phyloP scores from a whole-genome alignment of 2,113 vertebrate genomes.

The Dissostichus mawsoni region DNA sequence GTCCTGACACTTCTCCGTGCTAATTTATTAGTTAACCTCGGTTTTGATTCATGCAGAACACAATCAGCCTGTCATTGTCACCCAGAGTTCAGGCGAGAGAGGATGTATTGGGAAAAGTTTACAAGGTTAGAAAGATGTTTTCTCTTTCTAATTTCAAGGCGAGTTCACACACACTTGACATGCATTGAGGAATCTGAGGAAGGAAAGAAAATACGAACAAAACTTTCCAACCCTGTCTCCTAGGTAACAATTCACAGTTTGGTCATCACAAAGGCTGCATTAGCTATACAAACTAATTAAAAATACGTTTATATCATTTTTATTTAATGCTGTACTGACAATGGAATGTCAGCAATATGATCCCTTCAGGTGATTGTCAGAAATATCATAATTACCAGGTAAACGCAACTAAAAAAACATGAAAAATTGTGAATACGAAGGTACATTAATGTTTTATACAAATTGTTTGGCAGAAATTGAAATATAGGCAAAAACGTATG shows the following conservation, averaged over 20 bases:
- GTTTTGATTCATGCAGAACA: constrained; percentile 47
- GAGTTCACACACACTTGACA: not conserved
- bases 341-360: not conserved
- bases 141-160: constrained; percentile 3
- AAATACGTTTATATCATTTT: not conserved
- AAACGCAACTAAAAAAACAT: no score
- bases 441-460: not conserved
- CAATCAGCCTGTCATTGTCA: not conserved
- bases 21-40: constrained; percentile 30
- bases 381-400: not conserved
- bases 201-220: not conserved
- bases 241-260: not conserved
- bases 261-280: constrained; percentile 10
- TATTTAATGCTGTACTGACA: not conserved
- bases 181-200: not conserved
- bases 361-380: not conserved
- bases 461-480: not conserved
- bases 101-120: constrained; percentile 14
- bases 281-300: constrained; percentile 10
- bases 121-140: constrained; percentile 36
- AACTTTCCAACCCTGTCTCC: not conserved
- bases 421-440: not conserved
- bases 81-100: constrained; percentile 1
- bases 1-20: not conserved
- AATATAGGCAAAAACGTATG: not conserved